Evolutionary conservation across 2,888 invertebrate genomes (phyloP).

Genomic region (Eutolmus rufibarbis): DNA sequence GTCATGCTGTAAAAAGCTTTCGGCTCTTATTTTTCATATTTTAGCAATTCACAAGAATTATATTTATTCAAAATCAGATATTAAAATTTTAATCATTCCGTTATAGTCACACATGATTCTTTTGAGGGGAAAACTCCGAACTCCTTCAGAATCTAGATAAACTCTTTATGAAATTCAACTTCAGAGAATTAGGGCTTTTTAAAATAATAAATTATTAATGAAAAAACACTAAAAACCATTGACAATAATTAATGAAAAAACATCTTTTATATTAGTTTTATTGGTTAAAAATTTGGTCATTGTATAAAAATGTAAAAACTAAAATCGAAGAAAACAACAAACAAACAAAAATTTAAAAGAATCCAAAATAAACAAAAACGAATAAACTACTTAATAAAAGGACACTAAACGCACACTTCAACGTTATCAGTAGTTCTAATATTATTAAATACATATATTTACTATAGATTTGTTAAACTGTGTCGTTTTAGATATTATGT

Average conservation of each 20-base stretch:
- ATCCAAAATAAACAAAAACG: background rate
- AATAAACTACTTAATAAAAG: background rate
- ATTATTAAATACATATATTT: background rate
- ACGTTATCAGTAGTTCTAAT: constrained; percentile 26
- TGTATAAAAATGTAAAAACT: background rate
- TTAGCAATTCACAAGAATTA: background rate
- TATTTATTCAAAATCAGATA: background rate
- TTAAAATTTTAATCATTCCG: background rate
- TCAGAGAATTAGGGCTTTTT: background rate
- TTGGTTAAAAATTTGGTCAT: background rate
- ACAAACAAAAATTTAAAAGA: background rate
- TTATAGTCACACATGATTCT: too few relatives aligned
- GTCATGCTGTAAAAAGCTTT: background rate
- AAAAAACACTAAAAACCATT: background rate
- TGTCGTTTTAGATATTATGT: background rate
- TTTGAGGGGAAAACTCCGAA: background rate
- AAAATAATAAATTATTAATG: background rate
- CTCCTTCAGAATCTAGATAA: background rate
- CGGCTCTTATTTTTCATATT: background rate
- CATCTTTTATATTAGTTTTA: background rate
- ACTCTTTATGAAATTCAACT: background rate
- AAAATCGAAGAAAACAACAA: background rate
- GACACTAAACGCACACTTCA: constrained; percentile 32
- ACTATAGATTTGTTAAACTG: background rate
- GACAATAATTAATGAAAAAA: background rate